Base-by-base conservation (phyloP, 2,113 vertebrate genomes). In the Gallinago media region DNA sequence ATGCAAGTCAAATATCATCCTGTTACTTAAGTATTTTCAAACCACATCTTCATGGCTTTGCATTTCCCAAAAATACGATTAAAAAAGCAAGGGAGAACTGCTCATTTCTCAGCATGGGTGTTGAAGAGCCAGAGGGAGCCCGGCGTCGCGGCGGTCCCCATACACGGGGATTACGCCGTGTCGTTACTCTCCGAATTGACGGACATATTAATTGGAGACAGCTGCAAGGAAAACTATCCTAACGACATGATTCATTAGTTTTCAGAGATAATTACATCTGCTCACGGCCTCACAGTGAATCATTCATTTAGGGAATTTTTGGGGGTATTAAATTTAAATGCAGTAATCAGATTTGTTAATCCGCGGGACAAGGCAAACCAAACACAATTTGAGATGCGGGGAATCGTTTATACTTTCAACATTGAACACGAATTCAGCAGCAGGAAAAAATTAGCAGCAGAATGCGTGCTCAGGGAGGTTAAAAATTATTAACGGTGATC, bases 261-360 rank as follows among this genome's bases (percentile, higher is more conserved):
- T 96, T 91, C 95, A 96, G 56, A 96, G 95, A 96, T 97, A 97
- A 96, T 97, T 97, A 89, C 80, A 80, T 96, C 88, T 96, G 79
- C 93, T 93, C 78, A 72, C 3, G 84, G 95, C 80, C 91, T 81
- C 76, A 23, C 91, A 49, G 91, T 91, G 95, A 96, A 95, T 96
- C 94, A 96, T 77, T 92, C 94, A 94, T 96, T 95, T 26, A 26
- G 88, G 84, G 89, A 95, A 94, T 92, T 97, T 96, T 70, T 12
- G 12, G 79, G 82, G 89, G 59, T 92, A 91, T 96, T 89, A 96
- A 71, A 92, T 94, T 95, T 81, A 96, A 96, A 94, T 4, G 89
- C 73, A 72, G 92, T 75, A 94, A 97, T 94, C 95, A 95, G 94
- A 89, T 96, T 94, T 92, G 95, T 94, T 96, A 96, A 96, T 89